These are phyloP conservation scores for Eumeta japonica DNA, from an alignment of 1,140 invertebrate genomes.

Conservation along the genomic window DNA sequence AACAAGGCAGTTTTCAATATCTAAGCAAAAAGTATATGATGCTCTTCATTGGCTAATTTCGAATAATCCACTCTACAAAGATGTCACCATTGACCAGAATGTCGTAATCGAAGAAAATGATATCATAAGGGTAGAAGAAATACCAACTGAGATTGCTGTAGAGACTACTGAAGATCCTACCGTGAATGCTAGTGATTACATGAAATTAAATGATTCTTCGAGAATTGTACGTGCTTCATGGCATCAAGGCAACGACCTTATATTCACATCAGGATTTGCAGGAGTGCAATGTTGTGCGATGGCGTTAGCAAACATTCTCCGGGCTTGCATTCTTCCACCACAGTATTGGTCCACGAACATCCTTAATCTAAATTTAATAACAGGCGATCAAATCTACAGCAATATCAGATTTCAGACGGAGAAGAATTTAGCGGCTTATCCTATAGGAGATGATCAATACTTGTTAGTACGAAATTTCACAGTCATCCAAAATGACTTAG, in stretches of 20 bases:
- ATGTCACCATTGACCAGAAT: constrained; percentile 15
- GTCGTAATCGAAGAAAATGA: no score
- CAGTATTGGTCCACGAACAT: neutral
- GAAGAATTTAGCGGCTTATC: no score
- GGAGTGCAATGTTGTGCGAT: constrained; percentile 6
- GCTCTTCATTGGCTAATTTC: constrained; percentile 12
- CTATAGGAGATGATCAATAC: no score
- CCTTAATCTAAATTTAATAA: neutral
- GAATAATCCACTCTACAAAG: constrained; percentile 16
- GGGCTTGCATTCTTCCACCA: neutral
- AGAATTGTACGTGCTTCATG: constrained; percentile 5
- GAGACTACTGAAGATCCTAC: no score
- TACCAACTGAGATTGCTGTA: no score
- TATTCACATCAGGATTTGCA: constrained; percentile 1
- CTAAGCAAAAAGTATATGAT: constrained; percentile 17
- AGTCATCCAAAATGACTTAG: no score
- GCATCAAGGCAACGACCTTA: constrained; percentile 1
- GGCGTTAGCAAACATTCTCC: neutral
- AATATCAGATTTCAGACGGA: no score
- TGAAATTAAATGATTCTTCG: neutral
- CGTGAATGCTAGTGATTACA: no score
- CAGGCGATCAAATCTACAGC: neutral
- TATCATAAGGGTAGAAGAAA: no score
- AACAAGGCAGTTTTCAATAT: no score
- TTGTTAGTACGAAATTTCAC: no score